These are phyloP conservation scores for Crocuta crocuta DNA, from an alignment of 2,113 vertebrate species.

Conservation along the genomic window DNA sequence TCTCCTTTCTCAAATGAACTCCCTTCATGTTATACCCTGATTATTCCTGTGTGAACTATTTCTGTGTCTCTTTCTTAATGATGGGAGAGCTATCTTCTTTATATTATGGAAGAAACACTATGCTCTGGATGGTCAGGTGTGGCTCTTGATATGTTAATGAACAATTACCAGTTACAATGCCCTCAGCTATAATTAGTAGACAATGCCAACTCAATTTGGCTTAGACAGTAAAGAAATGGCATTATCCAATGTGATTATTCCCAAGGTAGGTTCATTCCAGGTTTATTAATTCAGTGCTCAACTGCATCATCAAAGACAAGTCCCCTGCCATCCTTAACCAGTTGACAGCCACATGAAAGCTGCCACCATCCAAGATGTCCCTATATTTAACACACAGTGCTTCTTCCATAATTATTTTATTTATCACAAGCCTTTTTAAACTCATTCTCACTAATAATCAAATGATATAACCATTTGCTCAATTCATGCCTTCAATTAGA, in stretches of 20 bases:
- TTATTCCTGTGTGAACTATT: background rate
- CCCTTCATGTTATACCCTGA: background rate
- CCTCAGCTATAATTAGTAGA: background rate
- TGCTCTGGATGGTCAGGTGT: background rate
- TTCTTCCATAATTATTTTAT: conserved; percentile 45
- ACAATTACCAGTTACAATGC: background rate
- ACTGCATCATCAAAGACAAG: background rate
- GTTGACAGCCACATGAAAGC: background rate
- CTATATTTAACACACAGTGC: background rate
- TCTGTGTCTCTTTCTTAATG: background rate
- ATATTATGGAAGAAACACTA: background rate
- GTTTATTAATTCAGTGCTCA: background rate
- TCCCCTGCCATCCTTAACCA: background rate
- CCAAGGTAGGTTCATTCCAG: background rate
- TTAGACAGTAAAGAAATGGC: background rate
- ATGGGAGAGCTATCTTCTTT: background rate
- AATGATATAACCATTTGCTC: background rate
- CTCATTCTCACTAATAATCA: conserved; percentile 4
- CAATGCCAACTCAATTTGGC: background rate
- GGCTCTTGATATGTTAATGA: background rate
- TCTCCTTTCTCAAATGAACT: background rate
- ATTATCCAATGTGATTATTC: background rate
- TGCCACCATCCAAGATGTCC: background rate
- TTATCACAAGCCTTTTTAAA: background rate
- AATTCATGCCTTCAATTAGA: background rate